Evolutionary conservation across 2,797 vertebrate genomes (phyloP), one percentile per base, ranked within the genome.

Genomic region (Acanthurus tractus): DNA sequence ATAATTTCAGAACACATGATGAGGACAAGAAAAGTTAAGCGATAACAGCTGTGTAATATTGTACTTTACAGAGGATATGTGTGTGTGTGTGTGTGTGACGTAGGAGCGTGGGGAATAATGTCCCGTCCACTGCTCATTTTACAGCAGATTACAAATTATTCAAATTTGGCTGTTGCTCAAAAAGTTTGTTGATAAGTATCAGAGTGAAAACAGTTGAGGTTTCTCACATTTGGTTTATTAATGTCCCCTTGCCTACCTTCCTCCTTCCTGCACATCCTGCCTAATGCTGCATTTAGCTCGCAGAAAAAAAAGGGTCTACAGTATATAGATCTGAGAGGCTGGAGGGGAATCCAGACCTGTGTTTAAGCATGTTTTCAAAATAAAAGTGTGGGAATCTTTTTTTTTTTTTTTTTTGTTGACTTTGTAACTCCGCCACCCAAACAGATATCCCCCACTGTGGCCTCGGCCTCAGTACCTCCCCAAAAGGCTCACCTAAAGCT

Each of bases 401-500:
- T n/a, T n/a, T n/a, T n/a, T n/a, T n/a, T n/a, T n/a, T n/a, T 81
- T 77, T 44, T 42, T 50, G 59, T 87, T 42, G 36, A 63, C 73
- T 79, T n/a, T 18, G 25, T 70, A 61, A 63, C 88, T 68, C 77
- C 78, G 63, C 90, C 89, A 90, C 72, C 63, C 70, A 79, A 77
- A 78, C 68, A 68, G 38, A 74, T 34, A 70, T 57, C 58, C 58
- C 71, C 78, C 74, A 61, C 66, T 17, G 11, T 81, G 63, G 52
- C 62, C 77, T 84, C 70, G 75, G 73, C 70, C 82, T 78, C 79
- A 53, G 70, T 65, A 81, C 88, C 86, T 91, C 87, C 86, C 88
- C 85, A 63, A 89, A 93, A 93, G 88, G 84, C 90, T 88, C 81
- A 84, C 59, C 82, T 84, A 87, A 90, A 92, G 83, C 90, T 89